Base-by-base conservation (phyloP, 2,888 invertebrate genomes). In the Drosophila dives region DNA sequence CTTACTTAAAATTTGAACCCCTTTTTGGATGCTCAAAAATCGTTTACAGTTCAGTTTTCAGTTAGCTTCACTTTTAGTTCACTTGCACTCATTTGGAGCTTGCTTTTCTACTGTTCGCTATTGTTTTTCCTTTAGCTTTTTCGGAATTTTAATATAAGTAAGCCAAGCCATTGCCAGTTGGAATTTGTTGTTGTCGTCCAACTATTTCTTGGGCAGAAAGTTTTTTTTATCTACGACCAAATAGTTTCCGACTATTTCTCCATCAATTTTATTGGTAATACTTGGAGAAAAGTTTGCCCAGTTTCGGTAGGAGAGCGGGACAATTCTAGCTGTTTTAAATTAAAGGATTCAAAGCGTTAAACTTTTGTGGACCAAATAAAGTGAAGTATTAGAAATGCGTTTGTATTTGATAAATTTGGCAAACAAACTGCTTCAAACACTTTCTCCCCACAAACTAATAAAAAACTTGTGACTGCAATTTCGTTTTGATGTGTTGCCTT, bases 221-320 rank as follows among this genome's bases (percentile, higher is more conserved):
- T 81, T 89, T 76, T 76, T 83, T 80, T 81, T 89, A 86, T 89
- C 90, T 87, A 81, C 84, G 89, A 89, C 90, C 83, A 83, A 86
- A 86, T 86, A 86, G 86, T 86, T 89, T 81, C 61, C 48, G 90
- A 89, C 86, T 86, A 86, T 86, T 86, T 85, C 86, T 81, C 80
- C 88, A 89, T 89, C 90, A 89, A 86, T 86, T 86, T 89, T 89
- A 86, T 89, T 86, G 86, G 86, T 86, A 86, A 85, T 86, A 89
- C 86, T 86, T 88, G 83, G 90, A 77, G 81, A 81, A 86, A 86
- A 89, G 88, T 86, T 86, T 81, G 60, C 63, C 76, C 74, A 83
- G 73, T 36, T 15, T 34, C 36, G 20, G 36, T 38, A 58, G 29
- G 42, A 6, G n/a, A 23, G 10, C 15, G 53, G 40, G 36, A 36